A percentile compares a stretch with the other conserved stretches of the same genome.
phyloP scores from a whole-genome alignment of 2,888 invertebrate genomes.

The Sphaerophoria taeniata region DNA sequence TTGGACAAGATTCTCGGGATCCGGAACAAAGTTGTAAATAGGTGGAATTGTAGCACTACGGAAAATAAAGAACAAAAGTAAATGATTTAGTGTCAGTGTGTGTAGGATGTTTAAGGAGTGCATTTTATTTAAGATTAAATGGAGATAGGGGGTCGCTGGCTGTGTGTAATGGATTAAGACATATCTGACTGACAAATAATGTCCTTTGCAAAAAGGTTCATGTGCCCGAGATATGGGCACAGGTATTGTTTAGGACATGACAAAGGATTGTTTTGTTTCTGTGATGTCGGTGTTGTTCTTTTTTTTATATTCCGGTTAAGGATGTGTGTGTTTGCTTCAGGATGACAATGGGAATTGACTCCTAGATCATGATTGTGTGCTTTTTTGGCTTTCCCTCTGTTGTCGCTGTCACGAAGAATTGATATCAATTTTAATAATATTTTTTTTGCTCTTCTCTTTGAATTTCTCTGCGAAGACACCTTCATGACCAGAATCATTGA shows the following conservation, averaged over 20 bases:
- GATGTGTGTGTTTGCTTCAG: slow-evolving; percentile 4
- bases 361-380: too few relatives aligned
- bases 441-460: neutral
- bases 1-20: slow-evolving; percentile 89
- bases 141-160: neutral
- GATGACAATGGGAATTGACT: slow-evolving; percentile 24
- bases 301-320: neutral
- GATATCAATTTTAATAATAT: slow-evolving; percentile 52
- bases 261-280: slow-evolving; percentile 21
- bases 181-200: slow-evolving; percentile 60
- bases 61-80: slow-evolving; percentile 22
- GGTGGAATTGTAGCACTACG: slow-evolving; percentile 82
- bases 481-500: slow-evolving; percentile 62
- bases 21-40: slow-evolving; percentile 94
- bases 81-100: slow-evolving; percentile 43
- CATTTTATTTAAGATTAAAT: slow-evolving; percentile 41
- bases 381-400: neutral
- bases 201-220: neutral
- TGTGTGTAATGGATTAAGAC: slow-evolving; percentile 57
- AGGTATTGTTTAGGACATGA: slow-evolving; percentile 43
- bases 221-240: slow-evolving; percentile 29
- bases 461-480: neutral
- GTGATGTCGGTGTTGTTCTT: neutral
- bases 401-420: slow-evolving; percentile 52
- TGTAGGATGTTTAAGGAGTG: slow-evolving; percentile 24